Evolutionary conservation across 2,888 invertebrate genomes (phyloP).

Genomic region (Julus scanicus): DNA sequence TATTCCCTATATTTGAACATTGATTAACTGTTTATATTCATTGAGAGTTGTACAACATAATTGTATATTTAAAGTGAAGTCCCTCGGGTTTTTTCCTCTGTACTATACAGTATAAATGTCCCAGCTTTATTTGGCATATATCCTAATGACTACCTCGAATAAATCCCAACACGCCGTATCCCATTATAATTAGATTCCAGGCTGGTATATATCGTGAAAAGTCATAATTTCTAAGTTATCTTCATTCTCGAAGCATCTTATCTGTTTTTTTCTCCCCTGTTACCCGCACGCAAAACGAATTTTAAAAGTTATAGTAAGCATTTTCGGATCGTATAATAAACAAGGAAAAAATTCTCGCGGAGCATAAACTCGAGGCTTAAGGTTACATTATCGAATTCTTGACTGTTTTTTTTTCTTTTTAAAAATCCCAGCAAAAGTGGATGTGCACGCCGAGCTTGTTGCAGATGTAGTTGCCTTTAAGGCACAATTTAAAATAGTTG

Average conservation of each 20-base stretch:
- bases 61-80: too few species aligned
- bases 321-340: constrained; percentile 6
- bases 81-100: too few species aligned
- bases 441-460: not conserved
- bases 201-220: not conserved
- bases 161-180: not conserved
- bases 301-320: constrained; percentile 19
- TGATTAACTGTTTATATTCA: too few species aligned
- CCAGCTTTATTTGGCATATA: too few species aligned
- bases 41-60: too few species aligned
- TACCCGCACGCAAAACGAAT: constrained; percentile 5
- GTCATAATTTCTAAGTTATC: constrained; percentile 19
- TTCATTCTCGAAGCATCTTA: constrained; percentile 19
- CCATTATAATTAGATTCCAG: not conserved
- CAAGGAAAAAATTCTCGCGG: not conserved
- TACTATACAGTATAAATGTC: too few species aligned
- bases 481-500: constrained; percentile 19
- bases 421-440: not conserved
- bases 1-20: too few species aligned
- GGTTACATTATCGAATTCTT: not conserved
- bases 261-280: constrained; percentile 16
- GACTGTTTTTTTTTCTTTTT: not conserved
- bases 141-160: too few species aligned
- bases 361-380: not conserved
- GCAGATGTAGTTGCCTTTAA: not conserved